Percentiles rank a stretch among this genome's conserved stretches.
Conservation (phyloP, 2,797 vertebrate species). For the Coranthus polyacanthus region DNA sequence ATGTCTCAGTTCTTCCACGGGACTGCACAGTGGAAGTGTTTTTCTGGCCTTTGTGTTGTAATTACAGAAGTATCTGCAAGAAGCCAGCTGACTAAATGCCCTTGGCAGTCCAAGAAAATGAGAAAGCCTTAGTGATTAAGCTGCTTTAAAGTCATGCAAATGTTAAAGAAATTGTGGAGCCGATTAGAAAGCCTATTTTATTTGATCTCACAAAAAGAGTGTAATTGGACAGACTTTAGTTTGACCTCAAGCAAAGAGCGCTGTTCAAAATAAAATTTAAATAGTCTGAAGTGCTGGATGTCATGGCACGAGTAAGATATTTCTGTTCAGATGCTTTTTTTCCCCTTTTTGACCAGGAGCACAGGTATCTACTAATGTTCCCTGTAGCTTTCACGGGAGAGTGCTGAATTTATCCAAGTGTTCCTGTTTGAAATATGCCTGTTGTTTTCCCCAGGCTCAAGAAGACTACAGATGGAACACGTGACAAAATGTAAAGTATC, state of each 20-base stretch:
- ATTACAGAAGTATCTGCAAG: slow-evolving; percentile 76
- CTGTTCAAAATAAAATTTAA: slow-evolving; percentile 23
- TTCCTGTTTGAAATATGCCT: slow-evolving; percentile 76
- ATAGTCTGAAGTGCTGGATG: slow-evolving; percentile 16
- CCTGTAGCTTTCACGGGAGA: slow-evolving; percentile 40
- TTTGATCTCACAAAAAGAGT: slow-evolving; percentile 52
- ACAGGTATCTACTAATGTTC: slow-evolving; percentile 34
- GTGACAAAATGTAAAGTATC: slow-evolving; percentile 82
- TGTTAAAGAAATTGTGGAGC: slow-evolving; percentile 58
- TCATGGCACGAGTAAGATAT: slow-evolving; percentile 10
- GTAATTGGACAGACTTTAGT: slow-evolving; percentile 26
- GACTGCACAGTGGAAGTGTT: slow-evolving; percentile 49
- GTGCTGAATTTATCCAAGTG: slow-evolving; percentile 32
- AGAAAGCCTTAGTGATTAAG: slow-evolving; percentile 61
- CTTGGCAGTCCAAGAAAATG: slow-evolving; percentile 52
- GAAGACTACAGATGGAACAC: slow-evolving; percentile 78
- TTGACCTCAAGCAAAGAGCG: slow-evolving; percentile 26
- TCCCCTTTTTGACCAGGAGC: slow-evolving; percentile 3
- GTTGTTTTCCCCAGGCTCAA: slow-evolving; percentile 75
- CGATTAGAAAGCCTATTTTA: slow-evolving; percentile 60
- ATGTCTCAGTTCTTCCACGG: slow-evolving; percentile 39
- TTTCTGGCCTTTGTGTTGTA: slow-evolving; percentile 68
- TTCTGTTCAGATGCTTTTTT: slow-evolving; percentile 22
- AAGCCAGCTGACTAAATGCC: slow-evolving; percentile 67
- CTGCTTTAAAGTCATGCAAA: slow-evolving; percentile 73